These are phyloP conservation scores for Neoniphon sammara DNA, from an alignment of 2,797 vertebrate genomes.

Conservation along the genomic window DNA sequence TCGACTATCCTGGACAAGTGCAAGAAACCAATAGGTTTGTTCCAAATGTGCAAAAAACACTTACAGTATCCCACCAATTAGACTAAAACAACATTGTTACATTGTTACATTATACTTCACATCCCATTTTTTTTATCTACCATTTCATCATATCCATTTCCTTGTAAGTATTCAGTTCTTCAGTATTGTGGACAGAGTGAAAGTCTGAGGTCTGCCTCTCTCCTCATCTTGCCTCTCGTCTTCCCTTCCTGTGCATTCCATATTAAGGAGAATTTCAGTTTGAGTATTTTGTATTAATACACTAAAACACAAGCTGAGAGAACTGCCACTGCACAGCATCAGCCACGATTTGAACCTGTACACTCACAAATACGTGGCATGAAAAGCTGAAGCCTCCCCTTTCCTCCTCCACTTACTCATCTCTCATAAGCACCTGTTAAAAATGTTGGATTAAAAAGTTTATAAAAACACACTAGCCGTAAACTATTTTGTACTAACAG, in stretches of 20 bases:
- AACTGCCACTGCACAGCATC: slow-evolving; percentile 27
- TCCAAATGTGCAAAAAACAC: background rate
- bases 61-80: background rate
- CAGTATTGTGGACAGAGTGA: too few species aligned
- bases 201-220: too few species aligned
- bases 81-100: background rate
- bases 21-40: background rate
- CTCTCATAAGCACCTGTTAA: slow-evolving; percentile 16
- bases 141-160: too few species aligned
- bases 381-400: background rate
- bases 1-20: slow-evolving; percentile 4
- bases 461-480: slow-evolving; percentile 4
- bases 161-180: background rate
- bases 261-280: background rate
- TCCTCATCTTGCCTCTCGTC: too few species aligned
- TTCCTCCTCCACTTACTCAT: background rate
- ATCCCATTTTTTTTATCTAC: too few species aligned
- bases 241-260: background rate
- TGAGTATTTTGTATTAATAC: background rate
- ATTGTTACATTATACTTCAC: background rate
- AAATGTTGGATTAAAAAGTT: slow-evolving; percentile 15
- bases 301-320: background rate
- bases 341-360: background rate
- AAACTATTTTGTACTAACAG: background rate
- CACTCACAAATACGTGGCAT: background rate